Evolutionary conservation across 2,888 invertebrate genomes (phyloP).

Genomic region (Clanis bilineata): DNA sequence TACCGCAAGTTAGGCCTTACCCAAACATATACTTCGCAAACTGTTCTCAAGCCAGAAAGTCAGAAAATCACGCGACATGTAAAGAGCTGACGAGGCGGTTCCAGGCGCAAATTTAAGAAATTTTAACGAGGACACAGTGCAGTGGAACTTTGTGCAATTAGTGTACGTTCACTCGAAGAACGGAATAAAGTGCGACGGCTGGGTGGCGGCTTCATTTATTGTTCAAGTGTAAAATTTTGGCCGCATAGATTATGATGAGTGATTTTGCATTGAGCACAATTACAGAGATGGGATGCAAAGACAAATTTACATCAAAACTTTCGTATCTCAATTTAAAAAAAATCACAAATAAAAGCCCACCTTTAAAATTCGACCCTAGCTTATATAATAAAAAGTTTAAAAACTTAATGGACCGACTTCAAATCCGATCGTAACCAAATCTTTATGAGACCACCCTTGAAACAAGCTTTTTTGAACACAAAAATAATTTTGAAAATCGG

Average conservation of each 20-base stretch:
- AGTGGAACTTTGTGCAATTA: slow-evolving; percentile 62
- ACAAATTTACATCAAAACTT: too few relatives aligned
- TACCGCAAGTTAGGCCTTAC: neutral
- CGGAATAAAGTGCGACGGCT: slow-evolving; percentile 24
- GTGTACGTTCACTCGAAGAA: slow-evolving; percentile 33
- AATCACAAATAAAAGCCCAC: too few relatives aligned
- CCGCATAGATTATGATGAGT: slow-evolving; percentile 21
- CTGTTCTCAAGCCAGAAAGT: neutral
- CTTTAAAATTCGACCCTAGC: too few relatives aligned
- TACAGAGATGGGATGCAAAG: too few relatives aligned
- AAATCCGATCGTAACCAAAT: too few relatives aligned
- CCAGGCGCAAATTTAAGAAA: slow-evolving; percentile 41
- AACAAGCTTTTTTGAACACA: too few relatives aligned
- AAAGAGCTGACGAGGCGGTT: slow-evolving; percentile 11
- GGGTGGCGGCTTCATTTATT: slow-evolving; percentile 43
- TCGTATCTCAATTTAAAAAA: too few relatives aligned
- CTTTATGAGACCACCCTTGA: too few relatives aligned
- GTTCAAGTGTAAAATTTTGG: slow-evolving; percentile 19
- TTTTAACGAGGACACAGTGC: slow-evolving; percentile 56
- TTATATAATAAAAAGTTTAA: too few relatives aligned
- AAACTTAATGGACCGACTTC: too few relatives aligned
- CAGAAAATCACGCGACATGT: slow-evolving; percentile 1
- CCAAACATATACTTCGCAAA: neutral
- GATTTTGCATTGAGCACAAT: too few relatives aligned
- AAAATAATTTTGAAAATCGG: too few relatives aligned